Evolutionary conservation across 92 coral and sea anemone genomes (phyloP), one percentile per base, ranked within the genome.

Genomic region (Actinostola sp.): DNA sequence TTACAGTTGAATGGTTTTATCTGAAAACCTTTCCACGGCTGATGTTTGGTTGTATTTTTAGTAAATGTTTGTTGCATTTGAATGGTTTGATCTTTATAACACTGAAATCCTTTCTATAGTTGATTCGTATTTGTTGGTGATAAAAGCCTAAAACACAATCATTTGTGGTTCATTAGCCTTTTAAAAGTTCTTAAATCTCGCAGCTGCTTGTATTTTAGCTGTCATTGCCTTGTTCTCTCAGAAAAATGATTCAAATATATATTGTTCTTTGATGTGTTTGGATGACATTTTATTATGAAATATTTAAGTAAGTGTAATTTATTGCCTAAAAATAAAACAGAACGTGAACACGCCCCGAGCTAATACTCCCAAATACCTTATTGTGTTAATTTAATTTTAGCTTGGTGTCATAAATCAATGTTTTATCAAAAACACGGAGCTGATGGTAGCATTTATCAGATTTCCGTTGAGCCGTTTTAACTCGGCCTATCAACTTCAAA

Each of bases 401-500:
- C 21, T 5, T 16, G 11, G 21, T 52, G 59, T 52, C 59, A 19
- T 52, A 24, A 21, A 52, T 36, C 42, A 29, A 28, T 41, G 41
- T 64, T 25, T 64, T 25, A 64, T 17, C 34, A 17, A 8, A 0
- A 16, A 14, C 19, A 3, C n/a, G n/a, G n/a, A n/a, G n/a, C n/a
- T n/a, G n/a, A n/a, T 63, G 16, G 35, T n/a, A 8, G 8, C 26
- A 1, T 67, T 32, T 31, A 49, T 50, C 46, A 8, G 42, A 23
- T 45, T 50, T 68, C 74, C 74, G 74, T 26, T 33, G 45, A 11
- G 21, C 7, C 33, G 25, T 51, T 51, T 25, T 29, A 28, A 51
- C 21, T 33, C 66, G 16, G 28, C 21, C 46, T 42, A 56, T 23
- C 27, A 3, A 39, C 72, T 67, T 67, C 57, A 68, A 68, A 68